Conservation (phyloP, 2,888 invertebrate genomes). For the Torymus auratus region DNA sequence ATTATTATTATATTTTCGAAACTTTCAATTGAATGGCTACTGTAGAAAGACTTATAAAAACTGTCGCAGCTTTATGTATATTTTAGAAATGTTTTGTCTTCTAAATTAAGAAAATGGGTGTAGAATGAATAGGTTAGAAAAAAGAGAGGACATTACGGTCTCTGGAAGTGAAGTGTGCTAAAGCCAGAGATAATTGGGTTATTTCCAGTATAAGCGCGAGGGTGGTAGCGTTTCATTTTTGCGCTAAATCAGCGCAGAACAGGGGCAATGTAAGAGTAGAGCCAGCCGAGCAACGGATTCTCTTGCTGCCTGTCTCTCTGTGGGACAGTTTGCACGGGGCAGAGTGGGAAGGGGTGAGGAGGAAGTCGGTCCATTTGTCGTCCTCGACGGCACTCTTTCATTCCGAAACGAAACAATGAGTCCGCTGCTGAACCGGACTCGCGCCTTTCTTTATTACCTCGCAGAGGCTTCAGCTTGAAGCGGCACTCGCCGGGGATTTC, state of each 20-base stretch:
- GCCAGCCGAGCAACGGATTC: background rate
- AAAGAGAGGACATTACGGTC: background rate
- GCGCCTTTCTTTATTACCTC: constrained; percentile 37
- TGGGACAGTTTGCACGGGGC: background rate
- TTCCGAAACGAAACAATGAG: constrained; percentile 35
- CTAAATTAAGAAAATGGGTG: too few species aligned
- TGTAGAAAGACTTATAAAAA: too few species aligned
- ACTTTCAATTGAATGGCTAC: too few species aligned
- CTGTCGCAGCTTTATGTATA: too few species aligned
- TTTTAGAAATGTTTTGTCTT: too few species aligned
- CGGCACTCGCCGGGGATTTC: constrained; percentile 30
- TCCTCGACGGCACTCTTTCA: constrained; percentile 22
- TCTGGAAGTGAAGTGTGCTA: background rate
- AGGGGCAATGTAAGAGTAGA: constrained; percentile 12
- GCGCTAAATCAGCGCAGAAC: constrained; percentile 20
- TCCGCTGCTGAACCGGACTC: background rate
- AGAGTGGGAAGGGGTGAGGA: background rate
- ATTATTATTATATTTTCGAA: too few species aligned
- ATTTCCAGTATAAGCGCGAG: constrained; percentile 9
- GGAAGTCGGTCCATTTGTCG: constrained; percentile 36
- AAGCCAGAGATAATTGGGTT: constrained; percentile 15
- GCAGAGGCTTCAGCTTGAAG: constrained; percentile 14
- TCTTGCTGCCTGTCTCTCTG: background rate
- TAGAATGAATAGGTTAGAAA: background rate
- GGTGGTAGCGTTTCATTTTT: constrained; percentile 16